Evolutionary conservation across 2,888 invertebrate genomes (phyloP).

Genomic region (Apoda limacodes): DNA sequence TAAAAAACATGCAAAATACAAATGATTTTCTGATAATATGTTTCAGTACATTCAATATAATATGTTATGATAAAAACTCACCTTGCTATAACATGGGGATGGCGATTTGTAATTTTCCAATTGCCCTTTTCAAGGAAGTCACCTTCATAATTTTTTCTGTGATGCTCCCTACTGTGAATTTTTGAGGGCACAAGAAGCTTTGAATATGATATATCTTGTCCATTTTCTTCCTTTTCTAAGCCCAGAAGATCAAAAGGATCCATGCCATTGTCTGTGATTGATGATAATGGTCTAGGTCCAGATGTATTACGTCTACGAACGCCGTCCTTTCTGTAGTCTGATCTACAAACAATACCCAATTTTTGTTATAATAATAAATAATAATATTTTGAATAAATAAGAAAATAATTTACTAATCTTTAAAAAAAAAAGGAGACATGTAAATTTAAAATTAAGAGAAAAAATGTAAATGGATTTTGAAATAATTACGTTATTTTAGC

Average conservation of each 20-base stretch:
- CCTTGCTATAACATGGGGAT: slow-evolving; percentile 72
- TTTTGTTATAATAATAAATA: neutral
- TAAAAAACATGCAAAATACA: no score
- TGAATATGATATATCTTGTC: slow-evolving; percentile 93
- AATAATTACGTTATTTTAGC: no score
- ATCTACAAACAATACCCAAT: slow-evolving; percentile 24
- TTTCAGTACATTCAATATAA: no score
- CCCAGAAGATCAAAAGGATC: slow-evolving; percentile 91
- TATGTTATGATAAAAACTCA: no score
- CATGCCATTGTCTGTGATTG: slow-evolving; percentile 83
- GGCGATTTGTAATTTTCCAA: slow-evolving; percentile 51
- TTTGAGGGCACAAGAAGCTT: slow-evolving; percentile 83
- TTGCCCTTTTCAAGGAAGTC: slow-evolving; percentile 53
- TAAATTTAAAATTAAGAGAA: neutral
- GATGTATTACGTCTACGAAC: slow-evolving; percentile 85
- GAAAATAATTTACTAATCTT: no score
- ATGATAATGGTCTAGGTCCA: slow-evolving; percentile 84
- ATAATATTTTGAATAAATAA: no score
- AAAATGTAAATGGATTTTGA: neutral
- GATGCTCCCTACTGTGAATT: slow-evolving; percentile 52
- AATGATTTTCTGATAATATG: no score
- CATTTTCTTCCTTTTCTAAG: slow-evolving; percentile 83
- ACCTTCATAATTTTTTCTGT: slow-evolving; percentile 58
- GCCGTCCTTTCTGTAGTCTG: slow-evolving; percentile 78
- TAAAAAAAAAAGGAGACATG: neutral